Base-by-base conservation (phyloP, 2,888 invertebrate genomes). In the Isoperla grammatica region DNA sequence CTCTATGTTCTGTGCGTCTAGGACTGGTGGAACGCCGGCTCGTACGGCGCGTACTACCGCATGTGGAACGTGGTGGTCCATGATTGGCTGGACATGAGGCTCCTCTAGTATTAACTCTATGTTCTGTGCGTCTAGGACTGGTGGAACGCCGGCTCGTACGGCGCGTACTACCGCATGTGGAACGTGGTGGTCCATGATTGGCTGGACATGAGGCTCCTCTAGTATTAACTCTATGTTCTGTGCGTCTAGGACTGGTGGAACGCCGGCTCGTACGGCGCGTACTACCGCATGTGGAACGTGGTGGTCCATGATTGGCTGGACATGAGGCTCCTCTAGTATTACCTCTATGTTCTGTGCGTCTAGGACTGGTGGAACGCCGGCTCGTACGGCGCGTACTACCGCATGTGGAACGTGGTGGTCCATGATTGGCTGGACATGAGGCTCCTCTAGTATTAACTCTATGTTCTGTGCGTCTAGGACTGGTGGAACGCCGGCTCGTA, bases 241-340 rank as follows among this genome's bases (percentile, higher is more conserved):
- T n/a, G n/a, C n/a, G n/a, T n/a, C n/a, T n/a, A 95, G 86, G 92
- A 92, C 70, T 97, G 96, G 96, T 97, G 96, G 97, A 95, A 90
- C 57, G 83, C 87, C 1, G 84, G 86, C 0, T 84, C 85, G n/a
- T 95, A 86, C 74, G 83, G 85, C 0, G 79, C 78, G 11, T 97
- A 87, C 74, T 96, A 91, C 73, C 84, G 95, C n/a, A 88, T 88
- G 3, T 97, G 97, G 97, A 98, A 98, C 73, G 82, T 91, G 13
- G 87, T 96, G 0, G 95, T 97, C 0, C 90, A 96, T 72, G 92
- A 94, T 67, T 98, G 95, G 95, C 79, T 97, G 0, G 90, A 93
- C 68, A 85, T 86, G 3, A n/a, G n/a, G n/a, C n/a, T n/a, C n/a
- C n/a, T n/a, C n/a, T n/a, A n/a, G n/a, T n/a, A n/a, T n/a, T n/a